Evolutionary conservation across 23 tunicate species (phyloP), one percentile per base, ranked within the genome.

Genomic region (Styela plicata): DNA sequence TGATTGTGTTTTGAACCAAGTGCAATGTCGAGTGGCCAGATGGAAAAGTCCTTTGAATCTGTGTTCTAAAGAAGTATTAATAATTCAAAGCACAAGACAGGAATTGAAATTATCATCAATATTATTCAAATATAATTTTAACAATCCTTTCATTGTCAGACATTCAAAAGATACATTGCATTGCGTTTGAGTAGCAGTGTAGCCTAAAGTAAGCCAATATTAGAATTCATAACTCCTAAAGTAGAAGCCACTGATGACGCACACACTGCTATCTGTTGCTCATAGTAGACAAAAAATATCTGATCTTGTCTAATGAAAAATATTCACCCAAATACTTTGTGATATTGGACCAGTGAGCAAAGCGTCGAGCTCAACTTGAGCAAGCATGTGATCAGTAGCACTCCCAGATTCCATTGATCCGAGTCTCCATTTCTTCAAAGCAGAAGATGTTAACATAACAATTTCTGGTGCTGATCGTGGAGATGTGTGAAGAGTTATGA

Each of bases 11-110:
- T 44, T 20, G 88, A 32, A n/a, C 69, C 86, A 26, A 52, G 62
- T 64, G 31, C 52, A 31, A 87, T 61, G 71, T 91, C 97, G 35
- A 91, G 68, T 21, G 97, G 87, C 85, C 85, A 87, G 70, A 91
- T 62, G 52, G 70, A 44, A 28, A 82, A 57, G 52, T 64, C 80
- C 57, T 44, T 44, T 44, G 57, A 7, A 13, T 44, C 57, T 5
- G 13, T 13, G 13, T 44, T 44, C 57, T 44, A 13, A 5, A 44
- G 13, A 44, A n/a, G n/a, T n/a, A n/a, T n/a, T n/a, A n/a, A n/a
- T n/a, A n/a, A n/a, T n/a, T n/a, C n/a, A n/a, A n/a, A n/a, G n/a
- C n/a, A n/a, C n/a, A n/a, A n/a, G n/a, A n/a, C n/a, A n/a, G n/a
- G n/a, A n/a, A n/a, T n/a, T n/a, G n/a, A n/a, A n/a, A n/a, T n/a